Conservation (phyloP, 2,888 invertebrate genomes). For the Drosophila austrosaltans region DNA sequence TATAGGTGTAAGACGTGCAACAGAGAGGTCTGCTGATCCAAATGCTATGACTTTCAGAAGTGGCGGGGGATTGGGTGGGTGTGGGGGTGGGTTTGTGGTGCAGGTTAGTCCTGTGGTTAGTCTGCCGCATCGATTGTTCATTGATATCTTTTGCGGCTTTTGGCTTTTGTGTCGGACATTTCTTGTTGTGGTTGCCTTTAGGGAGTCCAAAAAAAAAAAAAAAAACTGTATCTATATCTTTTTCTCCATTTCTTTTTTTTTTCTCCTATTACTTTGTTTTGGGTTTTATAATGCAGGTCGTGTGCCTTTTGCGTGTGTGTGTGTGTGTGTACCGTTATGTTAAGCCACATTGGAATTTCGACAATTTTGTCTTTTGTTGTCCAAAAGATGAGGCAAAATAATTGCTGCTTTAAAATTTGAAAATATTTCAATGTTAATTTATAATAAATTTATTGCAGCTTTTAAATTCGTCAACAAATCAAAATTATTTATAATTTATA, state of each 20-base stretch:
- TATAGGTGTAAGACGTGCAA: conserved; percentile 51
- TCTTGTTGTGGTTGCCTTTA: conserved; percentile 33
- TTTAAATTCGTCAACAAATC: too few relatives aligned
- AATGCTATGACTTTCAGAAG: conserved; percentile 15
- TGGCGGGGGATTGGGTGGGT: background rate
- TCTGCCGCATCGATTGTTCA: conserved; percentile 71
- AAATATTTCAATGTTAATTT: background rate
- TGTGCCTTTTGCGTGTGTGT: conserved; percentile 47
- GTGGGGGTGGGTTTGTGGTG: background rate
- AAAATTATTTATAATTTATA: too few relatives aligned
- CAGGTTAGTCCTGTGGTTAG: conserved; percentile 40
- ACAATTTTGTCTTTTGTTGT: background rate
- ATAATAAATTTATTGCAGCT: background rate
- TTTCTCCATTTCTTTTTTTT: background rate
- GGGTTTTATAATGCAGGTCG: conserved; percentile 66
- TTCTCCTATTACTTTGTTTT: background rate
- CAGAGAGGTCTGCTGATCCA: background rate
- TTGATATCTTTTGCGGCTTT: conserved; percentile 68
- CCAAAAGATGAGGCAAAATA: conserved; percentile 20
- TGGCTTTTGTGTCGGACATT: conserved; percentile 23
- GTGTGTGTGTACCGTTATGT: conserved; percentile 19
- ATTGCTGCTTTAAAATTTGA: conserved; percentile 1
- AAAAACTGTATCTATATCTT: conserved; percentile 21
- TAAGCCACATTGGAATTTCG: conserved; percentile 34
- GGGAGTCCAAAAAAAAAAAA: background rate